Evolutionary conservation across 2,888 invertebrate species (phyloP), one percentile per base, ranked within the genome.

Genomic region (Microctonus hyperodae): DNA sequence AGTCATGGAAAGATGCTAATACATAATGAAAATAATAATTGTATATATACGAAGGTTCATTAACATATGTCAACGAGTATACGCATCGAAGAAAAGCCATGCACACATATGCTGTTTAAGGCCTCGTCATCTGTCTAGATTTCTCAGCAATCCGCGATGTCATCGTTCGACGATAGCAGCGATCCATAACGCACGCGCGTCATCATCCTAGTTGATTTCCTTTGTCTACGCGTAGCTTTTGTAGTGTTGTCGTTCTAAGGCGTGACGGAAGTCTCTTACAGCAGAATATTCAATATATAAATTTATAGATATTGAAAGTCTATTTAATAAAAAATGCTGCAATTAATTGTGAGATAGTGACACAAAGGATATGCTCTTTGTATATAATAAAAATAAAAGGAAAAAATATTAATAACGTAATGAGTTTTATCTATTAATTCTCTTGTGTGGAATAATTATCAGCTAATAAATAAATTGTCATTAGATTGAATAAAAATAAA

Each of bases 71-170:
- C 55, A 64, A 56, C 56, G 11, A 53, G 22, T 22, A 33, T 11
- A 23, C 37, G 9, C 13, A 61, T 33, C 5, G 31, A 13, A 51
- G 28, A 20, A 50, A 61, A 48, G 6, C 22, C n/a, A 63, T 25
- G 31, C 10, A 50, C 13, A 23, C 22, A 22, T 25, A 25, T 22
- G n/a, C 11, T 28, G 28, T 28, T 3, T 28, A 51, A 6, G 25
- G 48, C 48, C 48, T 44, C 48, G 37, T 62, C 61, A 62, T 62
- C 33, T 20, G 44, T 51, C 61, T 23, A 44, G 28, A 66, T 62
- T 66, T 66, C 66, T 57, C 20, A 56, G 61, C 48, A 66, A 67
- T 67, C 63, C 63, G 37, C 58, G 59, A 67, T 67, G 67, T 67
- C 67, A 67, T 67, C 67, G 67, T 58, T 67, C 67, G 63, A 59